Base-by-base conservation (phyloP, 35 echinoderm and acorn worm species). In the Heliocidaris tuberculata region DNA sequence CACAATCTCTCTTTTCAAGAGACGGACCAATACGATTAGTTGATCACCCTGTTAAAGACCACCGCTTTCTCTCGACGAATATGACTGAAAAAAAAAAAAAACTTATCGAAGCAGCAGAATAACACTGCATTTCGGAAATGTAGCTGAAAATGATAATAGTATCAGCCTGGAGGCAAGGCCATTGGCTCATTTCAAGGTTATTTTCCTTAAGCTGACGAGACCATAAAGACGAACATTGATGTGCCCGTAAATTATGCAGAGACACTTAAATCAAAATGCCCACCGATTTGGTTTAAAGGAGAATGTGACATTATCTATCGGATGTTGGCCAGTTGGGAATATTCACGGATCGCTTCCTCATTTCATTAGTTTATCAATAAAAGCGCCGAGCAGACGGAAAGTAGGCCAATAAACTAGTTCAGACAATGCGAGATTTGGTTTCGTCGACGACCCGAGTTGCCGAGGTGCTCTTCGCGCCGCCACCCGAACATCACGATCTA, bases 331-430 rank as follows among this genome's bases (percentile, higher is more conserved):
- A 24, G 65, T 78, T 78, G 65, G 65, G 65, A 78, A 78, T 78
- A 78, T 78, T 78, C 65, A 78, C 65, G 65, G 65, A 78, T 78
- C 65, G 65, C 27, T 78, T 78, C 65, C 65, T 78, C 65, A 78
- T 78, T 78, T 78, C 65, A 78, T 78, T 78, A 78, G 65, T 78
- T 78, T 78, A 78, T 78, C 65, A 78, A 78, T 78, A 78, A 78
- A 42, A 78, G 65, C 27, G 65, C 65, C 65, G 65, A 19, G 8
- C 17, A 78, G 65, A 78, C 19, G 60, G 65, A 78, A 78, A 78
- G 21, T 78, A 78, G 65, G 65, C 65, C 65, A 78, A 78, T 78
- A 78, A 78, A 78, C 65, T 78, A 78, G 65, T 78, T 78, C 65
- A 78, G 65, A 78, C 65, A 78, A 78, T 78, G 65, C 65, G 65